Evolutionary conservation across 2,888 invertebrate genomes (phyloP), one percentile per base, ranked within the genome.

Genomic region (Lycocerus yunnanus): DNA sequence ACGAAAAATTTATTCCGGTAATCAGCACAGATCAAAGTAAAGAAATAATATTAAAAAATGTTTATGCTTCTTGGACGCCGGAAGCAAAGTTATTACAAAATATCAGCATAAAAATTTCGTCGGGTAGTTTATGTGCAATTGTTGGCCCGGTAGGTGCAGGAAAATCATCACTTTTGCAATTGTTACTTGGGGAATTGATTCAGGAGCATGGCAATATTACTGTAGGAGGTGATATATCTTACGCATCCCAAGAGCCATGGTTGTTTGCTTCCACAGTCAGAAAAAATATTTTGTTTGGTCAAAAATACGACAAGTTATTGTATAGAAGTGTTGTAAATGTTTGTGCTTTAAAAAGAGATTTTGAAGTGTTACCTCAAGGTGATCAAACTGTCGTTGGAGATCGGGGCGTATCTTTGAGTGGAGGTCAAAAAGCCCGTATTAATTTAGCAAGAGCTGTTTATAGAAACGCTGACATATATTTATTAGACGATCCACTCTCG

Each of bases 101-200:
- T 84, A 88, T 79, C 84, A 88, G 82, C 84, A 87, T 84, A 82
- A 88, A 43, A 83, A 84, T 81, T 87, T 89, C 75, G 84, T 81
- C 82, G 87, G 90, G 90, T 84, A 86, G 60, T 85, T 86, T 81
- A 84, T 92, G 94, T 79, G 95, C 94, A 1, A 89, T 97, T 14
- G 93, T 97, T 74, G 97, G 97, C 10, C 92, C 96, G 0, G 97
- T 97, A 11, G 97, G 97, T 9, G 90, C 95, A 24, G 97, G 97
- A 83, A 97, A 93, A 85, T 88, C 86, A 78, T 89, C 90, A 0
- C 77, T 91, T n/a, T 82, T 91, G 2, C 89, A 90, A 78, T 83
- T 91, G 24, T 85, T 93, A 9, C 27, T 71, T n/a, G 90, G 90
- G 1, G 93, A 94, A 84, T 83, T 93, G 1, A 88, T 89, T 10